Evolutionary conservation across 2,888 invertebrate species (phyloP), one percentile per base, ranked within the genome.

Genomic region (Caradrina clavipalpis): DNA sequence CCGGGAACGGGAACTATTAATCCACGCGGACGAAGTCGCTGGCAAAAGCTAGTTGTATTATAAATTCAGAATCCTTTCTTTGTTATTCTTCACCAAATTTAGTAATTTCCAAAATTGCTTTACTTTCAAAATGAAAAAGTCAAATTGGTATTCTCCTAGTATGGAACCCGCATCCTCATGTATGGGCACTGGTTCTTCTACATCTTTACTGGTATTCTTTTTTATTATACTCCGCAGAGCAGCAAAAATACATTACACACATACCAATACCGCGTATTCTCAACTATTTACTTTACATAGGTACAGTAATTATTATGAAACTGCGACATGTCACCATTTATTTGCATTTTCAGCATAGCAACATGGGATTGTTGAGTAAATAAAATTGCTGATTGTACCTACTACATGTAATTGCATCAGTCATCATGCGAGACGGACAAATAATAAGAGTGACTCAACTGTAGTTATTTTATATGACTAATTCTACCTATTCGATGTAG

Each of bases 361-460:
- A 80, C 54, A 62, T 59, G 31, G 50, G 72, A 69, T 69, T 58
- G 39, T 65, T 70, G 59, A 63, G 31, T 26, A 61, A 74, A 78
- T 67, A 63, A 35, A 69, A 66, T 63, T 66, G 10, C 26, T 67
- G 47, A 69, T 70, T 58, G 54, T 57, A 17, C 11, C 39, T 39
- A 11, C 17, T 45, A 51, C 57, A 69, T 60, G 50, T 63, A 58
- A 69, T 73, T 75, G 75, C 75, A 67, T 71, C 72, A 78, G 67
- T 61, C 78, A 69, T 68, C 50, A 66, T 49, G 45, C 56, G 56
- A 73, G 50, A 60, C 66, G n/a, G 13, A 55, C 62, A 13, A 45
- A 69, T 78, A 75, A 78, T 63, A 70, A 60, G 59, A 53, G 42
- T 82, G 83, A 80, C 21, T 82, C 78, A 81, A 66, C 51, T 21